Conservation (phyloP, 2,113 vertebrate genomes). For the Scytalopus superciliaris region DNA sequence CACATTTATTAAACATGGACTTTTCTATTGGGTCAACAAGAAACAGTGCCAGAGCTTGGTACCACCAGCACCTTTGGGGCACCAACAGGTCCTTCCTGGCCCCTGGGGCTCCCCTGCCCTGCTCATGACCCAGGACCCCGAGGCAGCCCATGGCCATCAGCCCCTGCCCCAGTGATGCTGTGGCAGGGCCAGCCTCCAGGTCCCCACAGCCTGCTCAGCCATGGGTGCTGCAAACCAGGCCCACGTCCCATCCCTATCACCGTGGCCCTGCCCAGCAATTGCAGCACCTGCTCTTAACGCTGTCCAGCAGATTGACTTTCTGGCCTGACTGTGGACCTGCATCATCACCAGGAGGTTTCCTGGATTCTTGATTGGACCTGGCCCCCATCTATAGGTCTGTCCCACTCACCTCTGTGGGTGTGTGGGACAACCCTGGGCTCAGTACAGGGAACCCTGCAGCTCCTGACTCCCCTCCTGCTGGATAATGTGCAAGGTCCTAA, state of each 20-base stretch:
- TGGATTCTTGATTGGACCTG: neutral
- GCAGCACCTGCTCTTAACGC: rapidly evolving
- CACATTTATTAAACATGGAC: neutral
- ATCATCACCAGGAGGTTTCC: rapidly evolving
- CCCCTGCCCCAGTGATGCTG: rapidly evolving
- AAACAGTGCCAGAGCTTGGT: neutral
- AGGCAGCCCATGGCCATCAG: neutral
- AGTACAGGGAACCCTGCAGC: neutral
- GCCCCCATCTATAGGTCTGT: neutral
- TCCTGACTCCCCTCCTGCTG: neutral
- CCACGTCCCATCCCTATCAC: neutral
- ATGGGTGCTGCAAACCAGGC: no score
- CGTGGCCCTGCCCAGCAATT: rapidly evolving
- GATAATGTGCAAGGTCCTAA: neutral
- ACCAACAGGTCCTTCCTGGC: rapidly evolving
- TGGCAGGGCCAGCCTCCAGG: neutral
- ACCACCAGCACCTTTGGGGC: no score
- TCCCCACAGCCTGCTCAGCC: rapidly evolving
- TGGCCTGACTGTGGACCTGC: rapidly evolving
- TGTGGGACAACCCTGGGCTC: neutral
- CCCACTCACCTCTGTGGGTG: neutral
- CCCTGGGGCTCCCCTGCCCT: neutral
- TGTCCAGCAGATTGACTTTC: neutral
- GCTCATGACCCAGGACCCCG: neutral
- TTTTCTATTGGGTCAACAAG: neutral